Evolutionary conservation across 2,888 invertebrate species (phyloP), one percentile per base, ranked within the genome.

Genomic region (Leistus spinibarbis): DNA sequence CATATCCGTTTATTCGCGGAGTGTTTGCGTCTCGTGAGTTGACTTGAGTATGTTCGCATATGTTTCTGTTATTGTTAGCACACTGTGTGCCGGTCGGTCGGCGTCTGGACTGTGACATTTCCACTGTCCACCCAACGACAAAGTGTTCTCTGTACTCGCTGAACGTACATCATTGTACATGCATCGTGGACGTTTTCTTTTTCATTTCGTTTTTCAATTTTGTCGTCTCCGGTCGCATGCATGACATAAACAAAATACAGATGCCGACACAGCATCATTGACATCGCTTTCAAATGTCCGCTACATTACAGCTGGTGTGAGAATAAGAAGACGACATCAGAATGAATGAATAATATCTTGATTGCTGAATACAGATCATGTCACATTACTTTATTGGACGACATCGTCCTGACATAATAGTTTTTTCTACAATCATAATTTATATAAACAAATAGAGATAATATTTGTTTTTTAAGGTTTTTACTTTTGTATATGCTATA

Each of bases 101-200:
- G 19, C 53, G 70, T 71, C 71, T 71, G 71, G 72, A 66, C 72
- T 65, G 72, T 72, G 66, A 72, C 72, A 72, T 64, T 20, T 64
- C 20, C 23, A 23, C 64, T 64, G 64, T 64, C 64, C 64, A 64
- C 64, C 27, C 22, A 16, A 20, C 64, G 64, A 64, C 64, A 64
- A 64, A 64, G 64, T 64, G 23, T 17, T 23, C 24, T 64, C 64
- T 64, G 64, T 64, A 23, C 24, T 64, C 40, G 40, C 27, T 64
- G 64, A 64, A 64, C 23, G 64, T 16, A 10, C 13, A 16, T 20
- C 64, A 64, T 64, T 64, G 64, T 64, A 17, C 24, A 23, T 64
- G 23, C n/a, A n/a, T n/a, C n/a, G n/a, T n/a, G 2, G 20, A 19
- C 13, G 23, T 27, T 23, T 64, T 64, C 24, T 20, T 23, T 64